Evolutionary conservation across 2,113 vertebrate species (phyloP), one percentile per base, ranked within the genome.

Genomic region (Sitta europaea): DNA sequence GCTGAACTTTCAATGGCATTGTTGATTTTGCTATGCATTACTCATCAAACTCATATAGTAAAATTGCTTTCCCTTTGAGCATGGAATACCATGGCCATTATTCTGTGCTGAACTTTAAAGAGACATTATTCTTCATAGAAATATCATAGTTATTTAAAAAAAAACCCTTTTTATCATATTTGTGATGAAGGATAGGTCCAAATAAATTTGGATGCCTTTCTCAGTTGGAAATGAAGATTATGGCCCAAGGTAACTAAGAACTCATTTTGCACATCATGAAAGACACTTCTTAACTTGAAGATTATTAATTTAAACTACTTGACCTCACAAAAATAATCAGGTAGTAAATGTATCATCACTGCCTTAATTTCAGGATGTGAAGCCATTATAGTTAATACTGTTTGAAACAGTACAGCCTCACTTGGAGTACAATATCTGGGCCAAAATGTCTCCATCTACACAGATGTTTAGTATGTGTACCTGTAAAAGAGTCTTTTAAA

Each of bases 1-100:
- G 61, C 73, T 94, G 71, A 95, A 94, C 55, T 95, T 86, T 67
- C 87, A 66, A 53, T 2, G 19, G 42, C 71, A 68, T 31, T 17
- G 57, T 90, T 96, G 90, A 92, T 95, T 82, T 90, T 84, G 48
- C 45, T 72, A 80, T 50, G 31, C 12, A 67, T 82, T 72, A 66
- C 31, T 94, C 66, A 89, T 94, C 88, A 96, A 92, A 82, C 35
- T 90, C 91, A 93, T 74, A 54, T 80, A 90, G 62, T 42, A 63
- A 86, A 96, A 95, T 95, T 76, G 38, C 18, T 48, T 79, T 96
- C 36, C 42, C 58, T 96, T 76, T 72, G 48, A 92, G 29, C n/a
- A 22, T 16, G 16, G 43, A 85, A 77, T 36, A 23, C 48, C 27
- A 47, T 51, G 25, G 42, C 14, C 42, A 57, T 92, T 92, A 92